Conservation (phyloP, 2,888 invertebrate species). For the Tuberolachnus salignus region DNA sequence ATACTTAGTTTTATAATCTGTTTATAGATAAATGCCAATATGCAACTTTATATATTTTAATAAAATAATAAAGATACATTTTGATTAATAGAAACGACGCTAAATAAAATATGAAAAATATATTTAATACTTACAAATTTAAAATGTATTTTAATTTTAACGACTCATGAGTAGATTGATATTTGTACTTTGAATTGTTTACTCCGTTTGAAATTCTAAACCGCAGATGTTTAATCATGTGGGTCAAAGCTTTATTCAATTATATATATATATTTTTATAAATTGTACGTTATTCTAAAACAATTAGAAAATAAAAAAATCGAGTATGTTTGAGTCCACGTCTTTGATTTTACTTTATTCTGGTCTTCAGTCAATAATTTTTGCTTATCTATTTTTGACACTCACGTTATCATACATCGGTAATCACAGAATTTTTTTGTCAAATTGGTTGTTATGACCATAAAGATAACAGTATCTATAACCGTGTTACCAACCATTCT, state of each 20-base stretch:
- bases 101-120: neutral
- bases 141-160: conserved; percentile 1
- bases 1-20: neutral
- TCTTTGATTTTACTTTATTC: neutral
- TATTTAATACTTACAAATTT: conserved; percentile 1
- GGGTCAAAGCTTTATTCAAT: neutral
- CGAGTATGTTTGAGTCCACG: no score
- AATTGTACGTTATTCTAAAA: neutral
- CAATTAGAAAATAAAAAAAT: neutral
- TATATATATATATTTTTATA: neutral
- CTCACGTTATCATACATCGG: conserved; percentile 3
- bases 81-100: neutral
- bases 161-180: neutral
- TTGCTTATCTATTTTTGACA: neutral
- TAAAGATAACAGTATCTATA: no score
- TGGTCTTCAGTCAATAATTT: neutral
- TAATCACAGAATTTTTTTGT: neutral
- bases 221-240: neutral
- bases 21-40: no score
- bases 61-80: neutral
- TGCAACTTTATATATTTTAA: no score
- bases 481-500: no score
- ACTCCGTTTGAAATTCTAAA: neutral
- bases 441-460: no score
- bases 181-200: neutral